A percentile compares a stretch with the other conserved stretches of the same genome.
Evolutionary conservation across 2,113 vertebrate genomes (phyloP).

Genomic region (Atractosteus spatula): DNA sequence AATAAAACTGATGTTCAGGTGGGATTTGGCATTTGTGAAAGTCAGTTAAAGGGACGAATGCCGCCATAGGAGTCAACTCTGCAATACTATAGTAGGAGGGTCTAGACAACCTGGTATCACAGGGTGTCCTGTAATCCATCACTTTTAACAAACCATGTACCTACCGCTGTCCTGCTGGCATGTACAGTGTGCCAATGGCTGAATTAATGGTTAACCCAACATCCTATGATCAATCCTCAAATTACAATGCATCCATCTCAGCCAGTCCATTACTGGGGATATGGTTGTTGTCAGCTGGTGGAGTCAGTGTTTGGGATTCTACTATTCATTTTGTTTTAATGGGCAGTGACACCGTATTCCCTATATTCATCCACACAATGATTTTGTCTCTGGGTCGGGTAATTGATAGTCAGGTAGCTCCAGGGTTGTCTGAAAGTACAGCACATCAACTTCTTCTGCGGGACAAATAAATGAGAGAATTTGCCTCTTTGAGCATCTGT

Average conservation of each 20-base stretch:
- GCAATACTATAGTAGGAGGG: neutral
- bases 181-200: constrained; percentile 6
- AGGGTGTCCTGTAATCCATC: neutral
- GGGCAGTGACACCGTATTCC: too few species aligned
- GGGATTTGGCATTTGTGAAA: neutral
- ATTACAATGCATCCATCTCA: constrained; percentile 12
- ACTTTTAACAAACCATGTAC: neutral
- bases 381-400: too few species aligned
- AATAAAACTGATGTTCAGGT: neutral
- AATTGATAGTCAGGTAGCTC: neutral
- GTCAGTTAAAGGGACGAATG: neutral
- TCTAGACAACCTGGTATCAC: neutral
- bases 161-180: constrained; percentile 49
- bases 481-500: too few species aligned
- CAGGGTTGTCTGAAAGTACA: too few species aligned
- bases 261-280: neutral
- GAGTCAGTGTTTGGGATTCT: neutral
- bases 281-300: neutral
- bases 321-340: too few species aligned
- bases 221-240: constrained; percentile 32
- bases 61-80: neutral
- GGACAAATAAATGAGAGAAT: too few species aligned
- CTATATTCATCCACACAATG: too few species aligned
- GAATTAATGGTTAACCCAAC: constrained; percentile 38
- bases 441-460: too few species aligned